Conservation (phyloP, 1,140 invertebrate genomes). For the Eurosta solidaginis region DNA sequence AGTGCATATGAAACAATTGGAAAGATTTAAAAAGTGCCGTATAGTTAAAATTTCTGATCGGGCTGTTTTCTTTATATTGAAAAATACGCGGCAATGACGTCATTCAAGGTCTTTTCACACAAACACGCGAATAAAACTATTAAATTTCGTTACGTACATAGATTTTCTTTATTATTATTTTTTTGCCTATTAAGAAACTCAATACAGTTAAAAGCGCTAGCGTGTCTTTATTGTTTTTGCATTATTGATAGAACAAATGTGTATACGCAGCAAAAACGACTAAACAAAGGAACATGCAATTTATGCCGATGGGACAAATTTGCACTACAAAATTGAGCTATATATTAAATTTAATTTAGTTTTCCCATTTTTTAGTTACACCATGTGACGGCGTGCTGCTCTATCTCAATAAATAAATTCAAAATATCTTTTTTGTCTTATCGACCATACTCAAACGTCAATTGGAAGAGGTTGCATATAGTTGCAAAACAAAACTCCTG, state of each 20-base stretch:
- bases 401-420: too few relatives aligned
- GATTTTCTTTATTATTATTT: conserved; percentile 13
- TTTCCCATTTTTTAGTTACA: too few relatives aligned
- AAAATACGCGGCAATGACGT: conserved; percentile 13
- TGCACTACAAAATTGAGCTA: too few relatives aligned
- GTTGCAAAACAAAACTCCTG: background rate
- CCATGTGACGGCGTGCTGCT: too few relatives aligned
- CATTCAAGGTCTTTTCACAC: conserved; percentile 8
- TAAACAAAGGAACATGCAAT: background rate
- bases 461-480: too few relatives aligned
- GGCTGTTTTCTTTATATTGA: background rate
- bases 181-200: background rate
- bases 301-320: too few relatives aligned
- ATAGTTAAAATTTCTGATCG: background rate
- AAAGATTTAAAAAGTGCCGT: background rate
- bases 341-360: too few relatives aligned
- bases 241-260: conserved; percentile 20
- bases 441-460: too few relatives aligned
- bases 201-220: background rate
- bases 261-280: conserved; percentile 21
- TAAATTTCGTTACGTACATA: conserved; percentile 22
- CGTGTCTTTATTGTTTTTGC: background rate
- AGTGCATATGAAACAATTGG: too few relatives aligned
- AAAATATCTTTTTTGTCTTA: too few relatives aligned
- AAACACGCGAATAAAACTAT: conserved; percentile 9